Conservation (phyloP, 1,140 invertebrate species). For the Drosophila kurseongensis region DNA sequence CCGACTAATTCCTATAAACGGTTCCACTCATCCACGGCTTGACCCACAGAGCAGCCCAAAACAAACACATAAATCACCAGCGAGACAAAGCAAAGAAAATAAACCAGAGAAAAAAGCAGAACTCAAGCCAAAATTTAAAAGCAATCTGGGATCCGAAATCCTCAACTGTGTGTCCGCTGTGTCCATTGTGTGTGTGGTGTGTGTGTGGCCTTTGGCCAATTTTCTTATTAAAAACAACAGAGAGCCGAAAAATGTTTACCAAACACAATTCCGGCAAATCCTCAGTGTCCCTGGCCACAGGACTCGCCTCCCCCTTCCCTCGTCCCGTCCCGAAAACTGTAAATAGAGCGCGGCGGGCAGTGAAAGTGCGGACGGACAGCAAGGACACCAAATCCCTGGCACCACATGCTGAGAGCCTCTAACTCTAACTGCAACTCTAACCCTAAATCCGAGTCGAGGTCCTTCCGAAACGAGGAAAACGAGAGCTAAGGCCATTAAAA, state of each 20-base stretch:
- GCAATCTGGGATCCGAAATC: constrained; percentile 63
- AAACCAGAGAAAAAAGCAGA: constrained; percentile 48
- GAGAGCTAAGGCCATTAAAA: constrained; percentile 71
- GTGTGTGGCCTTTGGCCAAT: constrained; percentile 78
- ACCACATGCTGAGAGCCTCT: constrained; percentile 69
- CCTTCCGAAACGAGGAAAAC: constrained; percentile 34
- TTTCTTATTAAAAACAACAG: constrained; percentile 83
- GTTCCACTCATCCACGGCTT: constrained; percentile 63
- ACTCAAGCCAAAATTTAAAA: constrained; percentile 75
- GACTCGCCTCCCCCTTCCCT: background rate
- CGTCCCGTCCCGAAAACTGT: constrained; percentile 61
- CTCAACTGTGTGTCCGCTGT: constrained; percentile 15
- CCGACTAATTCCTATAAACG: constrained; percentile 72
- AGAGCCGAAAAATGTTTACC: constrained; percentile 80
- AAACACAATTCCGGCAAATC: constrained; percentile 80
- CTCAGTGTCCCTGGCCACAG: constrained; percentile 40
- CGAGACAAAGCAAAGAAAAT: constrained; percentile 47
- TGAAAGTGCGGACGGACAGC: constrained; percentile 70
- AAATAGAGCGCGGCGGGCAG: constrained; percentile 75
- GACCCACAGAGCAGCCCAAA: constrained; percentile 76
- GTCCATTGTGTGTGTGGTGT: constrained; percentile 15
- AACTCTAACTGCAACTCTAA: constrained; percentile 42
- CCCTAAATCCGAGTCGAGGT: constrained; percentile 35
- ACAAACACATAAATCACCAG: constrained; percentile 78
- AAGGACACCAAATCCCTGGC: constrained; percentile 67